Conservation (phyloP, 1,140 invertebrate species). For the Drosophila ercepeae region DNA sequence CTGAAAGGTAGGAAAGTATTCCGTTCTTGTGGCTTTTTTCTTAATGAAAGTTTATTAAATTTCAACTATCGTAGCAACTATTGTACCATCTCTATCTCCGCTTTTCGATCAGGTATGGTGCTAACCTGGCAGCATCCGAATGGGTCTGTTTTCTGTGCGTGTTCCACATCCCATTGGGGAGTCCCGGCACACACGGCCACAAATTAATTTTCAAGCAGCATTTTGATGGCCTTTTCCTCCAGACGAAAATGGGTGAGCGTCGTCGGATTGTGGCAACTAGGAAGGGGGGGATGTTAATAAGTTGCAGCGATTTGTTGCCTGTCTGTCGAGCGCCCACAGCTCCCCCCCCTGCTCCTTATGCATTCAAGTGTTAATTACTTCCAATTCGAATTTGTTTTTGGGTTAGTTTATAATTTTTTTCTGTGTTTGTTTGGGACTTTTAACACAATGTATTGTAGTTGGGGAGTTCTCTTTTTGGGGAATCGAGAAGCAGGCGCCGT, state of each 20-base stretch:
- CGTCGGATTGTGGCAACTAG: background rate
- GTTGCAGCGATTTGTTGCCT: slow-evolving; percentile 76
- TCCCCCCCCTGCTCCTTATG: background rate
- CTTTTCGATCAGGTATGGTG: slow-evolving; percentile 5
- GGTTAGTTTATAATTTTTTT: slow-evolving; percentile 60
- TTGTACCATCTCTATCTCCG: slow-evolving; percentile 10
- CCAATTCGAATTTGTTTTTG: slow-evolving; percentile 67
- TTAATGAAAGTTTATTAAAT: too few species aligned
- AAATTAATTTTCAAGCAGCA: slow-evolving; percentile 54
- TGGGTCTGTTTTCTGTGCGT: slow-evolving; percentile 6
- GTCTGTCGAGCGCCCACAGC: slow-evolving; percentile 32
- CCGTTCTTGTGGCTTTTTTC: too few species aligned
- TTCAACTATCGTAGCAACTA: too few species aligned
- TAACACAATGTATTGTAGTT: slow-evolving; percentile 31
- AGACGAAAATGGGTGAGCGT: slow-evolving; percentile 5
- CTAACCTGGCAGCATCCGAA: background rate
- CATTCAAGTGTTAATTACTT: slow-evolving; percentile 73
- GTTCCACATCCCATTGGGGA: slow-evolving; percentile 26
- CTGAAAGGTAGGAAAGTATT: too few species aligned
- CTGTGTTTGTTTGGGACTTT: slow-evolving; percentile 30
- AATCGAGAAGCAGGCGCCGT: slow-evolving; percentile 1
- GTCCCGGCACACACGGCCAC: slow-evolving; percentile 25
- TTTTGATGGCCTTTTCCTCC: slow-evolving; percentile 43
- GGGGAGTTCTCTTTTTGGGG: background rate
- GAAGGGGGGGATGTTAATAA: slow-evolving; percentile 59